A percentile compares a stretch with the other conserved stretches of the same genome.
These are phyloP conservation scores for Acanthurus leucopareius DNA, from an alignment of 2,797 vertebrate species.

Conservation along the genomic window DNA sequence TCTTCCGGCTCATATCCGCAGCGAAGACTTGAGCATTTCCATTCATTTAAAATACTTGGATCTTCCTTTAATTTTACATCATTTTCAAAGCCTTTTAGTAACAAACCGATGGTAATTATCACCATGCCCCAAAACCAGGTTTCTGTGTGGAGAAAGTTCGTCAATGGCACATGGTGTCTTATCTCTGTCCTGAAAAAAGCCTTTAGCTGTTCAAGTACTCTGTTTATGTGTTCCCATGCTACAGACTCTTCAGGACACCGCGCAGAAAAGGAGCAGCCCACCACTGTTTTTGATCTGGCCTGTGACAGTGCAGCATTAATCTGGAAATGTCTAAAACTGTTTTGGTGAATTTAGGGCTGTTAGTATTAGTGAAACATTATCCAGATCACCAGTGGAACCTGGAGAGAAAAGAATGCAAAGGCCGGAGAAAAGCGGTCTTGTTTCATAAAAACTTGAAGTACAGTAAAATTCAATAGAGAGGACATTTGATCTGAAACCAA, in stretches of 20 bases:
- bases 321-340: slow-evolving; percentile 51
- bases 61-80: slow-evolving; percentile 8
- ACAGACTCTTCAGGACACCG: slow-evolving; percentile 28
- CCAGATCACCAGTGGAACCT: slow-evolving; percentile 62
- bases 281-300: slow-evolving; percentile 42
- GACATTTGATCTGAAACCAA: slow-evolving; percentile 3
- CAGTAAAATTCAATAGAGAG: neutral
- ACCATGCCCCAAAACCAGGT: neutral
- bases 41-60: neutral
- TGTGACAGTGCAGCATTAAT: slow-evolving; percentile 46
- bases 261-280: slow-evolving; percentile 33
- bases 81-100: neutral
- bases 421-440: slow-evolving; percentile 22
- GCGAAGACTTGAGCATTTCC: slow-evolving; percentile 27
- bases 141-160: slow-evolving; percentile 37
- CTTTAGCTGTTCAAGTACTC: slow-evolving; percentile 32
- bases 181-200: slow-evolving; percentile 55
- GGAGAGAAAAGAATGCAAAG: slow-evolving; percentile 52
- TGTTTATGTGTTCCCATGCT: slow-evolving; percentile 67
- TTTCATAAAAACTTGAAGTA: neutral
- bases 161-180: slow-evolving; percentile 50
- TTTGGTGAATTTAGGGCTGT: slow-evolving; percentile 60
- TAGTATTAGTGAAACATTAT: slow-evolving; percentile 62
- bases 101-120: slow-evolving; percentile 6
- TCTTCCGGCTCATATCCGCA: slow-evolving; percentile 31